Evolutionary conservation across 2,113 vertebrate genomes (phyloP), one percentile per base, ranked within the genome.

Genomic region (Speoplatyrhinus poulsoni): DNA sequence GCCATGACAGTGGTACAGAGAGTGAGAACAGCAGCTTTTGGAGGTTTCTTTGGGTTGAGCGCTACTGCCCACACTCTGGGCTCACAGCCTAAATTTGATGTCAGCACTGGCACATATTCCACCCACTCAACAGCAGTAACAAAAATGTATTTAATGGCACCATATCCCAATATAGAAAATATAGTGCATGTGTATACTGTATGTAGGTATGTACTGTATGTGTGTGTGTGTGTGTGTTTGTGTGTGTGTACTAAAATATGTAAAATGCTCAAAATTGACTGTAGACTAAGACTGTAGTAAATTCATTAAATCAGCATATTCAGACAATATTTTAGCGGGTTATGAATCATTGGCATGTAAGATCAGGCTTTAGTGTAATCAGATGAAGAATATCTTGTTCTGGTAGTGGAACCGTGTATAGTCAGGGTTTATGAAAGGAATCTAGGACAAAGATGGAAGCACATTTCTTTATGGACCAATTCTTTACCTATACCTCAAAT

Each of bases 81-180:
- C 54, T 78, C 73, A 54, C 12, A 4, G 56, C 36, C 33, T n/a
- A 53, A 73, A 61, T 69, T 59, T 65, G 12, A 57, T 72, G 46
- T 65, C 67, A 57, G 64, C 59, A 19, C 46, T 1, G 1, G 62
- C 78, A 72, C 33, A 80, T 67, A 53, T 73, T 64, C 81, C 73
- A 63, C 82, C 79, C 32, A 86, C 80, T 78, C 77, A 61, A 62
- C 41, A 41, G 77, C 58, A 47, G 54, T 73, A 75, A 76, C 74
- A 74, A 73, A 69, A 72, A 10, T 36, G 47, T 3, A 55, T 79
- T 55, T 15, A 33, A 72, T 52, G 46, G 26, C 41, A 72, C 70
- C 72, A 49, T 69, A 70, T 81, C 72, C 59, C 52, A 52, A 57
- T 52, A 26, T 65, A 70, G 26, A 26, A 26, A 26, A 26, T 26